Evolutionary conservation across 2,888 invertebrate genomes (phyloP), one percentile per base, ranked within the genome.

Genomic region (Aleiodes testaceus): DNA sequence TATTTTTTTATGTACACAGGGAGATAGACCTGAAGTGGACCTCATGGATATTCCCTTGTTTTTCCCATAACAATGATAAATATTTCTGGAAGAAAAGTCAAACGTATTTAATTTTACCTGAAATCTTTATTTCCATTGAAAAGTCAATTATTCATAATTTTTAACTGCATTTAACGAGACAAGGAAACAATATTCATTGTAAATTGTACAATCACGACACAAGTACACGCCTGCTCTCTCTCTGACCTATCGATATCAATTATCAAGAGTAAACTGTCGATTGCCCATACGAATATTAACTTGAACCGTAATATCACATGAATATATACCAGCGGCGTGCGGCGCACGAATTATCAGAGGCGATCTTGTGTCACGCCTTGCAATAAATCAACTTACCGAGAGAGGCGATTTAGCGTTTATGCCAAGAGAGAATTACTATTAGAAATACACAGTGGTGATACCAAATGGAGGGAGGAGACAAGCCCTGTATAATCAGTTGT

Each of bases 281-380:
- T 22, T 7, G 44, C 2, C 1, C 20, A 63, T 63, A 47, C 20
- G 44, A 11, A 75, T 77, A 78, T 75, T 74, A 26, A 70, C 71
- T 66, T 72, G 72, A 73, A 36, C 36, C 36, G 5, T 26, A 77
- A 81, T 79, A 77, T 78, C 72, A 70, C 65, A 72, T 69, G 71
- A 59, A 77, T 78, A 77, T 78, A 77, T 73, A 72, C 1, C 66
- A 75, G 9, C 76, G 74, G 73, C 78, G 79, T 63, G 68, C 77
- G 78, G 79, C 81, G 79, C 78, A 73, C 77, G 75, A 80, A 81
- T 79, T 80, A 81, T 81, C 79, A 76, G 76, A 75, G 75, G 72
- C 74, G 75, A 79, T 82, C 80, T 78, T 75, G 66, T 75, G 78
- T 79, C 77, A 79, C 78, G 79, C 74, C 53, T 76, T 26, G 75